Evolutionary conservation across 2,113 vertebrate genomes (phyloP), one percentile per base, ranked within the genome.

Genomic region (Pelvicachromis taeniatus): DNA sequence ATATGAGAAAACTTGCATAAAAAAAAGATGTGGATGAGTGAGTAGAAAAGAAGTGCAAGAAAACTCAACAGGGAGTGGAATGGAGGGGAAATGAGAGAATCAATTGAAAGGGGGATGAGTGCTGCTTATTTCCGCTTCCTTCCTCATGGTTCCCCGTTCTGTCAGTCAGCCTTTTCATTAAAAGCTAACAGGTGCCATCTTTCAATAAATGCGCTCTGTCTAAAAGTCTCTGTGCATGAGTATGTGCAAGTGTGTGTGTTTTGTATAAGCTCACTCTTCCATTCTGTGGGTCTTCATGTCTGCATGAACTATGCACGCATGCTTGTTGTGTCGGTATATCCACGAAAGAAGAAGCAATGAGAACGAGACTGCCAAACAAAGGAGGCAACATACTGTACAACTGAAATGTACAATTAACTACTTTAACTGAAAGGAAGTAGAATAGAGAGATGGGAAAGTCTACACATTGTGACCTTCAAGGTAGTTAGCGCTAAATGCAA

Each of bases 111-210:
- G n/a, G 38, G 33, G 65, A 75, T 2, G 68, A 75, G n/a, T 5
- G 42, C 29, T 54, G 9, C 14, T 52, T 4, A 52, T 81, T 88
- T 84, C 65, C 16, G 13, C 29, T 82, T 59, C 45, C 68, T 81
- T 31, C 70, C n/a, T 65, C 59, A 7, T 33, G 59, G 77, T 26
- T 55, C 35, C 13, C 59, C 5, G 3, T 38, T 65, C 48, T 55
- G 42, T 89, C 86, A 45, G 45, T 80, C 63, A 53, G 86, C 77
- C 58, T 38, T 63, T 83, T 85, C 77, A 88, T 82, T 85, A 56
- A 54, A 35, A 83, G 42, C 33, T 42, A 84, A 79, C 88, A 87
- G 68, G 80, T 83, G 87, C 29, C 59, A 13, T 59, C 84, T 75
- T 78, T 90, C 88, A 90, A 77, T 75, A 90, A 83, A 77, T 65